These are phyloP conservation scores for Emmelina monodactyla DNA, from an alignment of 2,888 invertebrate genomes.

Conservation along the genomic window DNA sequence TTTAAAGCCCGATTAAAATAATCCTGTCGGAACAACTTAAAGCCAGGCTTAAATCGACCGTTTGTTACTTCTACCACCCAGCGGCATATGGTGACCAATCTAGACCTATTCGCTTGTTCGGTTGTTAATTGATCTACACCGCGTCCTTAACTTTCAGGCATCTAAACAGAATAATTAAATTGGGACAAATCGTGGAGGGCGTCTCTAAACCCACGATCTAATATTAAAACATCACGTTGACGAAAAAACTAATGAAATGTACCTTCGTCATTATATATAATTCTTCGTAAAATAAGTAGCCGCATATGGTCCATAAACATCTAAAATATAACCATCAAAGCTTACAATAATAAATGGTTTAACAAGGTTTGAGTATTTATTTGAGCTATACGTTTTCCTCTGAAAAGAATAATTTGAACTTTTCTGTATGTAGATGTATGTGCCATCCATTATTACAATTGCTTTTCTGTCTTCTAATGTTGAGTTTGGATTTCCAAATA, in stretches of 20 bases:
- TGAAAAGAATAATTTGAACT: conserved; percentile 13
- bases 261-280: conserved; percentile 5
- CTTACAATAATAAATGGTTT: conserved; percentile 7
- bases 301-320: conserved; percentile 5
- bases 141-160: conserved; percentile 8
- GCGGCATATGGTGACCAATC: conserved; percentile 13
- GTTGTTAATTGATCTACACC: conserved; percentile 5
- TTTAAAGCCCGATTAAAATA: conserved; percentile 12
- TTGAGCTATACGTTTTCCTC: conserved; percentile 11
- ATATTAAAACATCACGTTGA: conserved; percentile 6
- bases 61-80: conserved; percentile 14
- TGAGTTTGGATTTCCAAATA: conserved; percentile 9
- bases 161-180: conserved; percentile 5
- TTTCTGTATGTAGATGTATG: conserved; percentile 13
- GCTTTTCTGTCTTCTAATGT: conserved; percentile 8
- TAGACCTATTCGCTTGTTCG: conserved; percentile 13
- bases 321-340: conserved; percentile 5
- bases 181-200: conserved; percentile 3
- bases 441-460: conserved; percentile 11
- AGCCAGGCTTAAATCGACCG: conserved; percentile 12
- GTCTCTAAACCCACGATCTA: conserved; percentile 9
- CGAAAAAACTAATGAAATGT: conserved; percentile 5
- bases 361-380: conserved; percentile 5
- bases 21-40: conserved; percentile 12
- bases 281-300: conserved; percentile 5